Conservation (phyloP, 2,113 vertebrate genomes). For the Sphyrna mokarran region DNA sequence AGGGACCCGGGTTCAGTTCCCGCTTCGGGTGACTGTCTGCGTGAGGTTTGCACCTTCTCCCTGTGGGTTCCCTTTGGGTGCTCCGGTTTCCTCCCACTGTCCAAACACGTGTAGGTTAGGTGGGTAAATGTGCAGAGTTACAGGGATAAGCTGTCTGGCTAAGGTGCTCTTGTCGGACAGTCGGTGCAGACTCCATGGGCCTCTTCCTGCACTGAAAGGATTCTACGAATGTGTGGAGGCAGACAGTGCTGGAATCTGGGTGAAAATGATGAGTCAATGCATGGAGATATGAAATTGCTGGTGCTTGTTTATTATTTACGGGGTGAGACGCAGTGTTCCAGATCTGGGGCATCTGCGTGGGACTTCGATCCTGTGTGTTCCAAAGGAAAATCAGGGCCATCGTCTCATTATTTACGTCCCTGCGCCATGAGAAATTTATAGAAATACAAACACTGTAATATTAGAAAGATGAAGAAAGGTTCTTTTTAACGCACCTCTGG, state of each 20-base stretch:
- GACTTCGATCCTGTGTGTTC: background rate
- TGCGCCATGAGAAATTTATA: too few relatives aligned
- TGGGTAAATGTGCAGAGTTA: too few relatives aligned
- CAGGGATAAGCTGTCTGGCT: too few relatives aligned
- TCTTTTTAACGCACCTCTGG: background rate
- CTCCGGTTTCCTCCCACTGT: too few relatives aligned
- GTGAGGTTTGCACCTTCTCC: too few relatives aligned
- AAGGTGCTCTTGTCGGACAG: too few relatives aligned
- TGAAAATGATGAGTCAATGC: background rate
- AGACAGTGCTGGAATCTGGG: background rate
- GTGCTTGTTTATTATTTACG: background rate
- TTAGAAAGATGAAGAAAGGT: background rate
- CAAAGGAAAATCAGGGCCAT: background rate
- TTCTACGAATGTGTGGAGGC: background rate
- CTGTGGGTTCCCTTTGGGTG: too few relatives aligned
- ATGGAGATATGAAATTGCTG: background rate
- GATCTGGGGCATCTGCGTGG: background rate
- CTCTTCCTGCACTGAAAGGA: too few relatives aligned
- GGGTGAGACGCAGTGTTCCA: background rate
- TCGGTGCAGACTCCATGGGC: too few relatives aligned
- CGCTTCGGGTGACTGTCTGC: too few relatives aligned
- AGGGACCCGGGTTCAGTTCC: too few relatives aligned
- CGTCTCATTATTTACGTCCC: background rate
- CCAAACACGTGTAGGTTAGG: too few relatives aligned
- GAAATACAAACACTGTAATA: background rate